Evolutionary conservation across 2,797 vertebrate species (phyloP).

Genomic region (Echiichthys vipera): DNA sequence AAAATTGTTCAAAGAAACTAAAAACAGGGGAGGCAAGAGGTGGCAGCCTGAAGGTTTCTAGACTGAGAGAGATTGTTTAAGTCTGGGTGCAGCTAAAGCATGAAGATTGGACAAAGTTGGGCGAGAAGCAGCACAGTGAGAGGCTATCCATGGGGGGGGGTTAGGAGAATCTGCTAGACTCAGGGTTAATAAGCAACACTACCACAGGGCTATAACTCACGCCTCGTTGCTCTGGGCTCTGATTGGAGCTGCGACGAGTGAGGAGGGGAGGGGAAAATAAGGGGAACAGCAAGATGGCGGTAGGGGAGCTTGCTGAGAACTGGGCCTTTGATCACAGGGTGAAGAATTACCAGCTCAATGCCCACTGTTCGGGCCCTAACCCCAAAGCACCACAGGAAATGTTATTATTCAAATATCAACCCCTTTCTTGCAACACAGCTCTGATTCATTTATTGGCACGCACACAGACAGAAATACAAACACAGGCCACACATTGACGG

Average conservation of each 20-base stretch:
- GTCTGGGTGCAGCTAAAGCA: conserved; percentile 32
- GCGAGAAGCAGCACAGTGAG: conserved; percentile 39
- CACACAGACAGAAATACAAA: conserved; percentile 7
- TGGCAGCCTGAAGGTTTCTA: conserved; percentile 13
- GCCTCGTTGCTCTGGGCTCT: conserved; percentile 57
- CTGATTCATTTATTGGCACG: conserved; percentile 42
- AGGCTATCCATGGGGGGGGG: conserved; percentile 40
- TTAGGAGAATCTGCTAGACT: conserved; percentile 51
- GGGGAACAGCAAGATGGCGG: conserved; percentile 41
- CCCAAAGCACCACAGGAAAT: conserved; percentile 64
- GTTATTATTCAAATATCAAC: conserved; percentile 57
- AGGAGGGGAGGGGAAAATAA: conserved; percentile 34
- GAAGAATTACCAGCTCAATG: conserved; percentile 79
- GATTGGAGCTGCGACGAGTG: conserved; percentile 45
- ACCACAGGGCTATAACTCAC: conserved; percentile 61
- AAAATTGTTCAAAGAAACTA: conserved; percentile 26
- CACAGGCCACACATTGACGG: conserved; percentile 14
- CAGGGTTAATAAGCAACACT: conserved; percentile 69
- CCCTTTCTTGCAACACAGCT: conserved; percentile 29
- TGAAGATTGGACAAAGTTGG: conserved; percentile 36
- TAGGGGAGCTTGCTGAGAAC: conserved; percentile 48
- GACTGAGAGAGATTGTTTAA: conserved; percentile 17
- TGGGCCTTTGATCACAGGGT: conserved; percentile 78
- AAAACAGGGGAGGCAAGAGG: conserved; percentile 4
- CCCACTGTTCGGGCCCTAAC: conserved; percentile 56